These are phyloP conservation scores for Tychaedon coryphoeus DNA, from an alignment of 2,113 vertebrate species.

Conservation along the genomic window DNA sequence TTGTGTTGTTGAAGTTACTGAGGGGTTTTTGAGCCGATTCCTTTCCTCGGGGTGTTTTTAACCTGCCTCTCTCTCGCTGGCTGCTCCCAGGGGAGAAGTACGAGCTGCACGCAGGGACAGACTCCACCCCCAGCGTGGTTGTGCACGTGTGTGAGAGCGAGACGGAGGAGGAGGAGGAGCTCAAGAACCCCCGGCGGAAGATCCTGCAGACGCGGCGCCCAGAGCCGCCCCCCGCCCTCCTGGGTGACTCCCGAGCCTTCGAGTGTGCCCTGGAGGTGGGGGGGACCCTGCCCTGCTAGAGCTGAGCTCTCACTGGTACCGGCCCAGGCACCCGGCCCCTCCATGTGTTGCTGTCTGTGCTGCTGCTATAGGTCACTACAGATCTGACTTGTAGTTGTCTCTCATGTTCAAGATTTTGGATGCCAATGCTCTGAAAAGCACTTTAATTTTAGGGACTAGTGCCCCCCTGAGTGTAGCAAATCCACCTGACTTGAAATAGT, in stretches of 20 bases:
- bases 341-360: background rate
- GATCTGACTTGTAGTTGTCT: conserved; percentile 53
- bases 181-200: conserved; percentile 83
- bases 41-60: background rate
- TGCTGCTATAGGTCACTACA: conserved; percentile 42
- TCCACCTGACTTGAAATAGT: conserved; percentile 61
- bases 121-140: conserved; percentile 95
- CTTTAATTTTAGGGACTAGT: conserved; percentile 66
- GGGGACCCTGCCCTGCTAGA: conserved; percentile 13
- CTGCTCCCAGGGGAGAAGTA: conserved; percentile 88
- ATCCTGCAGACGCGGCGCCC: conserved; percentile 93
- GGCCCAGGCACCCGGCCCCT: background rate
- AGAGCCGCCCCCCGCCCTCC: conserved; percentile 74
- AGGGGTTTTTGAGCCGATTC: background rate
- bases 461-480: conserved; percentile 39
- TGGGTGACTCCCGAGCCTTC: conserved; percentile 54
- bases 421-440: conserved; percentile 64
- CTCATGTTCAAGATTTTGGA: conserved; percentile 37
- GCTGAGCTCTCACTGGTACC: background rate
- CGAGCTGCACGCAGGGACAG: conserved; percentile 93
- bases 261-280: conserved; percentile 44
- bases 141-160: conserved; percentile 98
- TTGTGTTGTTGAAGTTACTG: background rate
- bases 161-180: conserved; percentile 85
- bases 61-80: background rate